Conservation (phyloP, 2,797 vertebrate species). For the Xenops minutus region DNA sequence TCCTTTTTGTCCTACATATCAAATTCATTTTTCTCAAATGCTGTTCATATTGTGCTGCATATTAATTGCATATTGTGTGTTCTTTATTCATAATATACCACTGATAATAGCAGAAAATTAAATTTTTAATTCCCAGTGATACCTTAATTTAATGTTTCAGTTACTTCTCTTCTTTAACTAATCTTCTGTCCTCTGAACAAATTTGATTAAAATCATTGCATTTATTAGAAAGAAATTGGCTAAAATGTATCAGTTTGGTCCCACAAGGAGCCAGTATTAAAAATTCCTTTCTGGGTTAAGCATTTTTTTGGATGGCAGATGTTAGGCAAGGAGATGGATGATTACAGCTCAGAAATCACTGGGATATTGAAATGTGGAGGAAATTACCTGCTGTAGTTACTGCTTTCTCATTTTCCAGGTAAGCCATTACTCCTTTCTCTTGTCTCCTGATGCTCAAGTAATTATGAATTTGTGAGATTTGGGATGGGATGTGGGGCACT, state of each 20-base stretch:
- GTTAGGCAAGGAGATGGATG: neutral
- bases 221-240: slow-evolving; percentile 58
- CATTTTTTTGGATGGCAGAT: neutral
- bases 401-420: neutral
- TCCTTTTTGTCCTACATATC: slow-evolving; percentile 51
- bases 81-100: slow-evolving; percentile 64
- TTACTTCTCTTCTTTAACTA: slow-evolving; percentile 66
- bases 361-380: neutral
- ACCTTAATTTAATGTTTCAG: slow-evolving; percentile 71
- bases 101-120: slow-evolving; percentile 68
- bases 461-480: neutral
- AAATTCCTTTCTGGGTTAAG: neutral
- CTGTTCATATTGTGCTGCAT: slow-evolving; percentile 58
- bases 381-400: neutral
- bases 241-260: slow-evolving; percentile 56
- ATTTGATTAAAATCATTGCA: slow-evolving; percentile 67
- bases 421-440: neutral
- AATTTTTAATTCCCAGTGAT: slow-evolving; percentile 67
- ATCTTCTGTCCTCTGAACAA: slow-evolving; percentile 67
- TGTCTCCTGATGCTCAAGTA: neutral
- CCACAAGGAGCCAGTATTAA: neutral
- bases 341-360: slow-evolving; percentile 6
- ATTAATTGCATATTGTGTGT: slow-evolving; percentile 59
- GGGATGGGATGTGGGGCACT: neutral
- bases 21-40: slow-evolving; percentile 52